Evolutionary conservation across 2,888 invertebrate species (phyloP).

Genomic region (Heliconius ethilla): DNA sequence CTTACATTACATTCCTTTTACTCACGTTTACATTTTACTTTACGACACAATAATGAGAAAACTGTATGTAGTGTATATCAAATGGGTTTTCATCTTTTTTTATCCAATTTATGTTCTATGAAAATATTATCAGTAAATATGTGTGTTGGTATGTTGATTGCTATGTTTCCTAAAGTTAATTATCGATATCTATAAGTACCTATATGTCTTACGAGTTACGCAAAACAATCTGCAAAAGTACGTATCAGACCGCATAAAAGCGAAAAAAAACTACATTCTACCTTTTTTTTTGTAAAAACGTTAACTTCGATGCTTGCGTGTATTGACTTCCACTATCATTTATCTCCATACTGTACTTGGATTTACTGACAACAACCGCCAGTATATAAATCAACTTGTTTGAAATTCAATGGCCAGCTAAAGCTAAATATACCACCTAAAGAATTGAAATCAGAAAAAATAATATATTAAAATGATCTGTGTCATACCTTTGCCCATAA

Average conservation of each 20-base stretch:
- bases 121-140: neutral
- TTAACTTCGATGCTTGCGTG: slow-evolving; percentile 24
- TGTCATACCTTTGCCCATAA: neutral
- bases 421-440: slow-evolving; percentile 3
- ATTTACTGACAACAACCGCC: slow-evolving; percentile 20
- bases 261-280: slow-evolving; percentile 10
- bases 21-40: slow-evolving; percentile 36
- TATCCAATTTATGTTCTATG: neutral
- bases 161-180: too few relatives aligned
- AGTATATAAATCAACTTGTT: slow-evolving; percentile 32
- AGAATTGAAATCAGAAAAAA: slow-evolving; percentile 23
- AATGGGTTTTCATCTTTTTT: neutral
- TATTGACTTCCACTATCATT: slow-evolving; percentile 30
- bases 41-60: neutral
- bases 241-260: neutral
- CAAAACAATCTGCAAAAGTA: slow-evolving; percentile 2
- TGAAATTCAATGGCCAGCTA: slow-evolving; percentile 30
- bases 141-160: neutral
- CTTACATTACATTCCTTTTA: slow-evolving; percentile 38
- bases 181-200: too few relatives aligned
- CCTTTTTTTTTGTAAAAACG: neutral
- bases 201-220: neutral
- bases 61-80: neutral
- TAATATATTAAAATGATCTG: slow-evolving; percentile 17
- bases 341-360: slow-evolving; percentile 27